phyloP scores from a whole-genome alignment of 1,140 invertebrate species.

The Phocides pigmalion region DNA sequence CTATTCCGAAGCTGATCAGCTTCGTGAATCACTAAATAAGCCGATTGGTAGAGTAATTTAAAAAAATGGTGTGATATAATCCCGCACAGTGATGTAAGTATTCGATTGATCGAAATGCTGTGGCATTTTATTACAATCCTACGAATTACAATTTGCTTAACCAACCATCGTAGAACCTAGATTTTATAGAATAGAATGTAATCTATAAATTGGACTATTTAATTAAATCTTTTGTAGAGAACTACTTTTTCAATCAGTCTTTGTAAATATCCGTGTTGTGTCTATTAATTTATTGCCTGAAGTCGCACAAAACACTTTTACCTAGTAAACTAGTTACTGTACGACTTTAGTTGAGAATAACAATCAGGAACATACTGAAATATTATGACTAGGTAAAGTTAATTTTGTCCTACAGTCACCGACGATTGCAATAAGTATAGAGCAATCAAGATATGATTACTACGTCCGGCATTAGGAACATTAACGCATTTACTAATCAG shows the following conservation, averaged over 20 bases:
- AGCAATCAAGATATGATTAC: constrained; percentile 75
- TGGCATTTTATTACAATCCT: no score
- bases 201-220: constrained; percentile 50
- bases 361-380: constrained; percentile 51
- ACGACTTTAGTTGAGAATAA: constrained; percentile 39
- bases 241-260: constrained; percentile 38
- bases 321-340: constrained; percentile 25
- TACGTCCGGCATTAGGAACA: constrained; percentile 62
- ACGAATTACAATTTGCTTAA: neutral
- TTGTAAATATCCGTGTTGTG: constrained; percentile 52
- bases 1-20: no score
- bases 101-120: no score
- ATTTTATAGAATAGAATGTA: constrained; percentile 37
- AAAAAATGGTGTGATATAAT: no score
- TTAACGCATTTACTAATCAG: constrained; percentile 70
- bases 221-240: constrained; percentile 55
- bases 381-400: constrained; percentile 65
- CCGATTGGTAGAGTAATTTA: no score
- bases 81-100: no score
- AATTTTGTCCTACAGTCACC: constrained; percentile 57
- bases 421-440: constrained; percentile 70
- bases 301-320: constrained; percentile 17
- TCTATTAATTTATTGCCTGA: constrained; percentile 36
- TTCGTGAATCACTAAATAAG: no score
- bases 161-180: constrained; percentile 4